phyloP scores from a whole-genome alignment of 2,113 vertebrate species.

The Macroglossus sobrinus region DNA sequence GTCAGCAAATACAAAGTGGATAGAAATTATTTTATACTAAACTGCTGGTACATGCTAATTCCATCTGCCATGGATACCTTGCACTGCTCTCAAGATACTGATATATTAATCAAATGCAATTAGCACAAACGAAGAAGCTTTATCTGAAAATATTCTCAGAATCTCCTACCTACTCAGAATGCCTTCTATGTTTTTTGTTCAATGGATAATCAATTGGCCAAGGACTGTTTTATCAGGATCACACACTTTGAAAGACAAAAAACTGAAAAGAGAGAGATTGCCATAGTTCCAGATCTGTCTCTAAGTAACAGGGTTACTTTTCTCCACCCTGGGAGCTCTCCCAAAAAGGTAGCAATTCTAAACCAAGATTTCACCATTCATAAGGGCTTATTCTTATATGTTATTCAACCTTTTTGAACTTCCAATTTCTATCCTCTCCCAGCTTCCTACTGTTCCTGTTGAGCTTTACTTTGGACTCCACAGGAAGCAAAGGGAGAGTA shows the following conservation, averaged over 20 bases:
- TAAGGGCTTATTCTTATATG: slow-evolving; percentile 24
- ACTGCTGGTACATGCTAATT: neutral
- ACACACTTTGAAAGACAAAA: slow-evolving; percentile 21
- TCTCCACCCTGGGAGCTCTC: neutral
- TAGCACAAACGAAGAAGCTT: neutral
- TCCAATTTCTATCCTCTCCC: neutral
- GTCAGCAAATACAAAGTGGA: neutral
- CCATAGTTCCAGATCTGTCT: neutral
- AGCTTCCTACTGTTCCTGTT: slow-evolving; percentile 45
- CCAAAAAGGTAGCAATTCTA: slow-evolving; percentile 40
- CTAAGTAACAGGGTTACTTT: slow-evolving; percentile 36
- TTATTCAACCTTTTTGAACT: slow-evolving; percentile 40
- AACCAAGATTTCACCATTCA: slow-evolving; percentile 43
- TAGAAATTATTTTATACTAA: neutral
- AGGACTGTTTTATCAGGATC: neutral
- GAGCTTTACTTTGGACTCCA: slow-evolving; percentile 29
- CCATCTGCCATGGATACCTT: neutral
- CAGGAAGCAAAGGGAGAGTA: slow-evolving; percentile 30
- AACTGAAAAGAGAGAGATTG: slow-evolving; percentile 7
- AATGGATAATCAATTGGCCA: neutral
- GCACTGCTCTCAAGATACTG: neutral
- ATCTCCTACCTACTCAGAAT: neutral
- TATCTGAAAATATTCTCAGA: neutral
- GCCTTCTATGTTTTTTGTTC: neutral
- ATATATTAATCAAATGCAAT: neutral